Base-by-base conservation (phyloP, 2,113 vertebrate genomes). In the Ptilonorhynchus violaceus region DNA sequence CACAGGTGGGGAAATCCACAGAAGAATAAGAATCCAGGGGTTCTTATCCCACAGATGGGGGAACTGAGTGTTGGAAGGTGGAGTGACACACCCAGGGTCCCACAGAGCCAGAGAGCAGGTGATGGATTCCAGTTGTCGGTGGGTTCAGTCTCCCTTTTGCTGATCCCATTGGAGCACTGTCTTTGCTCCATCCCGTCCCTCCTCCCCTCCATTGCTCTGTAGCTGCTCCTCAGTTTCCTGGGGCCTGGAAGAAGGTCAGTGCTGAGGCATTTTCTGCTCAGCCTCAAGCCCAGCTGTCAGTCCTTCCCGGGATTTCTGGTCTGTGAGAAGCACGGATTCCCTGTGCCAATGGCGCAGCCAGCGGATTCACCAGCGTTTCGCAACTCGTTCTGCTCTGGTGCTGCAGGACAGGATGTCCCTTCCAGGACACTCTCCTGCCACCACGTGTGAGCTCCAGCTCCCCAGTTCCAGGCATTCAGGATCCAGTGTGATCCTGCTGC, bases 341-440 rank as follows among this genome's bases (percentile, higher is more conserved):
- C 69, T 59, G 79, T n/a, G 68, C 88, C 75, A 69, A 74, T 33
- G 82, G 81, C 77, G 41, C 31, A 92, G 75, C 27, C 55, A 50
- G 68, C 14, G 47, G 27, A 23, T 7, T 73, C 16, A 11, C 37
- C 50, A 1, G 41, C 47, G 15, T 83, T 92, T 92, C 21, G 2
- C 92, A 94, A 52, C 18, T 7, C 0, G 1, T 35, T 76, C 25
- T 15, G 1, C 37, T 33, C 69, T 37, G 8, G 12, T 46, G 49
- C 60, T 72, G 58, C 33, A 5, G 60, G 88, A 47, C 1, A 1
- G 13, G 69, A 17, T 50, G 4, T 3, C 12, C 28, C 28, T 42
- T 60, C 82, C 73, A 8, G 25, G 74, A 44, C 1, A 17, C 78
- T 64, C 33, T 44, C 73, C 60, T 30, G 41, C 25, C 20, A 11